Percentiles rank a stretch among this genome's conserved stretches.
phyloP scores from a whole-genome alignment of 2,797 vertebrate genomes.

The Xiphophorus birchmanni region DNA sequence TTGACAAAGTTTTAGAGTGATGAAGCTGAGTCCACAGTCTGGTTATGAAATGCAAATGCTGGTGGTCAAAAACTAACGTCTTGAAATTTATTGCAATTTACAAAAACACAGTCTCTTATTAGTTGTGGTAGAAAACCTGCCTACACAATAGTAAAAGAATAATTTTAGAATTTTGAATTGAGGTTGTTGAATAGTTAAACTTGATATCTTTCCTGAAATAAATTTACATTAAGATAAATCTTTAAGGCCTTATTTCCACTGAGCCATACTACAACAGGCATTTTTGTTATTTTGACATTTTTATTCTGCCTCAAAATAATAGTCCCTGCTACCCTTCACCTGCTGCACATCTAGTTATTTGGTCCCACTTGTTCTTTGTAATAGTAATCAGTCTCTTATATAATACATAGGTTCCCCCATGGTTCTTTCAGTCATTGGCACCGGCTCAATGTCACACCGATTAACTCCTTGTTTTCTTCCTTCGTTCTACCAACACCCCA shows the following conservation, averaged over 20 bases:
- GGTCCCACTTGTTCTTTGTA: neutral
- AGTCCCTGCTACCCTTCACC: neutral
- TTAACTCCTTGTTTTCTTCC: neutral
- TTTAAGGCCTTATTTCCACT: neutral
- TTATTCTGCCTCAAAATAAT: neutral
- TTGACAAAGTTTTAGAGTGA: constrained; percentile 81
- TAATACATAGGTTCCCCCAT: neutral
- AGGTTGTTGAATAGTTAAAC: neutral
- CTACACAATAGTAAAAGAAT: neutral
- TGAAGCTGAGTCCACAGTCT: constrained; percentile 68
- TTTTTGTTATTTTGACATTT: neutral
- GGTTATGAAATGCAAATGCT: constrained; percentile 57
- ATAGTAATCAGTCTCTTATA: neutral
- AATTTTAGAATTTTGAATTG: neutral
- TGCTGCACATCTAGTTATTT: neutral
- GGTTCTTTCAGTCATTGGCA: neutral
- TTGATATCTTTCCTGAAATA: neutral
- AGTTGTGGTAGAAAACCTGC: neutral
- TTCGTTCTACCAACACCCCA: neutral
- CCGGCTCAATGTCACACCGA: neutral
- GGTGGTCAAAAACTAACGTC: constrained; percentile 54
- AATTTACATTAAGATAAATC: neutral
- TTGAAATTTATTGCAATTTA: constrained; percentile 56
- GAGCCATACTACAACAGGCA: neutral
- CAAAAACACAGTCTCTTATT: neutral